A percentile compares a stretch with the other conserved stretches of the same genome.
phyloP scores from a whole-genome alignment of 2,797 vertebrate genomes.

The Percopsis omiscomaycus region DNA sequence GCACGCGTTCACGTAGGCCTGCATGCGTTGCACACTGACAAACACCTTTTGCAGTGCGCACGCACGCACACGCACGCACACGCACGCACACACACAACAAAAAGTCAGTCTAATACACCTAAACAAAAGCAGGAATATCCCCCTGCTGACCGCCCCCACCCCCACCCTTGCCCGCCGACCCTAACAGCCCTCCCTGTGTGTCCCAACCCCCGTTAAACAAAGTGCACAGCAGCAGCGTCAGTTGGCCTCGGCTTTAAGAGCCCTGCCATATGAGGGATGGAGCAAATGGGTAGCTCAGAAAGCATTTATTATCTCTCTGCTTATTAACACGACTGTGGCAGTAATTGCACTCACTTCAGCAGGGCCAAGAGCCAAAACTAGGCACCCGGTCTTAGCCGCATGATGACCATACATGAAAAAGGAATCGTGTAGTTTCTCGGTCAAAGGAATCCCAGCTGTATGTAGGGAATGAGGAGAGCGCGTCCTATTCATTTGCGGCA shows the following conservation, averaged over 20 bases:
- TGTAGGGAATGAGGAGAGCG: no score
- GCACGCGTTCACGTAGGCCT: slow-evolving; percentile 16
- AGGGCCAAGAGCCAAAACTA: background rate
- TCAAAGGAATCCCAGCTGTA: no score
- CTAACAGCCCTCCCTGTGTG: slow-evolving; percentile 24
- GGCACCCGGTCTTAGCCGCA: no score
- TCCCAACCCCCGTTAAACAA: slow-evolving; percentile 5
- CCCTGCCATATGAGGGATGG: slow-evolving; percentile 25
- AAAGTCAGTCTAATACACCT: background rate
- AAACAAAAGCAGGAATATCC: slow-evolving; percentile 31
- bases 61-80: slow-evolving; percentile 4
- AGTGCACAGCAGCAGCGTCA: slow-evolving; percentile 32
- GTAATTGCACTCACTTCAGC: slow-evolving; percentile 10
- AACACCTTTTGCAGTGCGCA: slow-evolving; percentile 4
- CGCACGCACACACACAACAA: background rate
- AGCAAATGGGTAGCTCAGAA: slow-evolving; percentile 40
- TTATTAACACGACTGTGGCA: slow-evolving; percentile 20
- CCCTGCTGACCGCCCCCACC: slow-evolving; percentile 21
- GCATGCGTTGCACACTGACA: slow-evolving; percentile 5
- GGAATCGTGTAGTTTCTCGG: no score
- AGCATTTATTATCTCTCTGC: slow-evolving; percentile 33
- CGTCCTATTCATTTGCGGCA: background rate
- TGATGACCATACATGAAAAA: no score
- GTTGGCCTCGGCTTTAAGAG: slow-evolving; percentile 42
- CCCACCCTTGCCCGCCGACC: slow-evolving; percentile 16